Conservation (phyloP, 2,113 vertebrate genomes). For the Argyrosomus japonicus region DNA sequence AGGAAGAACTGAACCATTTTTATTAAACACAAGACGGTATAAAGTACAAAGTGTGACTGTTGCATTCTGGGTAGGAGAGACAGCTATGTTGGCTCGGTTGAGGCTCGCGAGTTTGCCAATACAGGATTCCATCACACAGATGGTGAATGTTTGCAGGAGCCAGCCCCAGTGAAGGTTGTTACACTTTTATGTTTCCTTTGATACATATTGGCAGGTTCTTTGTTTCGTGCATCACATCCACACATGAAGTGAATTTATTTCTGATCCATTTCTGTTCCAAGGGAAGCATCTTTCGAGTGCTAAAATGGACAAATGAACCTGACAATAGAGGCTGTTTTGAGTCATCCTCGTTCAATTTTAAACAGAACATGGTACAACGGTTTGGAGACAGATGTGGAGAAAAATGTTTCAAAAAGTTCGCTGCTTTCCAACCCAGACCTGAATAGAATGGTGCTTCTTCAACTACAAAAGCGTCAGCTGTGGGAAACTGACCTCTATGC, state of each 20-base stretch:
- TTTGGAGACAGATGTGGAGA: slow-evolving; percentile 13
- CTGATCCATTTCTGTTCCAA: slow-evolving; percentile 21
- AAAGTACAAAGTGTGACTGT: not conserved
- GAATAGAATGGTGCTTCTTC: not conserved
- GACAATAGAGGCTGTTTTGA: slow-evolving; percentile 24
- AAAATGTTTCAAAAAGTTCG: not conserved
- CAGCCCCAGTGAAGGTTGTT: slow-evolving; percentile 43
- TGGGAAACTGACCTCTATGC: not conserved
- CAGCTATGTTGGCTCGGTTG: not conserved
- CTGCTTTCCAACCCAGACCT: not conserved
- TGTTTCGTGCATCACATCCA: slow-evolving; percentile 30
- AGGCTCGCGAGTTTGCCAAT: not conserved
- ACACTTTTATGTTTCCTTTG: slow-evolving; percentile 55
- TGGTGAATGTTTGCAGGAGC: slow-evolving; percentile 42
- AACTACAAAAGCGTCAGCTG: not conserved
- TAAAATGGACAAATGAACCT: slow-evolving; percentile 35
- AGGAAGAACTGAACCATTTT: not conserved
- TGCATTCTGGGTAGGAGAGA: slow-evolving; percentile 38
- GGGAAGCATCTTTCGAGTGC: slow-evolving; percentile 28
- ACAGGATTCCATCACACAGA: slow-evolving; percentile 36
- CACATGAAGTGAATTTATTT: slow-evolving; percentile 39
- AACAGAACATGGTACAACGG: slow-evolving; percentile 1
- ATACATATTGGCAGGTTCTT: slow-evolving; percentile 36
- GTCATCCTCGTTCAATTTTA: slow-evolving; percentile 10
- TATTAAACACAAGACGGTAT: not conserved